Conservation (phyloP, 2,888 invertebrate genomes). For the Lasioglossum oenotherae region DNA sequence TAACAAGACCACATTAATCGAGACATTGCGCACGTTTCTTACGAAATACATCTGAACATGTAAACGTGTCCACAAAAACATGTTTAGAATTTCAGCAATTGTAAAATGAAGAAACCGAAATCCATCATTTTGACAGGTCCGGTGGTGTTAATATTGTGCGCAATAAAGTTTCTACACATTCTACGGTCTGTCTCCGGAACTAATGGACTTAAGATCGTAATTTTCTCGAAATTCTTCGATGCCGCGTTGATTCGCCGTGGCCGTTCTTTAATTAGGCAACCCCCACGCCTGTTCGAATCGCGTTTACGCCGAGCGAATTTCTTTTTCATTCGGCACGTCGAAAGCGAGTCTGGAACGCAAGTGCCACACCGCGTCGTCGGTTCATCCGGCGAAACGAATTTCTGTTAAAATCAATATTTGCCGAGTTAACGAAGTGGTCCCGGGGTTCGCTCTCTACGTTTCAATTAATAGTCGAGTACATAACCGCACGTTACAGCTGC, state of each 20-base stretch:
- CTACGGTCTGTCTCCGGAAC: neutral
- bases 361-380: neutral
- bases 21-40: too few relatives aligned
- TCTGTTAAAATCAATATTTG: constrained; percentile 6
- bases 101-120: neutral
- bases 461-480: neutral
- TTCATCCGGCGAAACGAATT: neutral
- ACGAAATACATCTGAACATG: neutral
- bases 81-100: neutral
- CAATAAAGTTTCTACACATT: neutral
- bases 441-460: neutral
- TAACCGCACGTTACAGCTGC: neutral
- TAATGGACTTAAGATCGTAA: neutral
- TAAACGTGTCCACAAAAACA: neutral
- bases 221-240: neutral
- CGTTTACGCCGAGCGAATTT: neutral
- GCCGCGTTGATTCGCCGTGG: neutral
- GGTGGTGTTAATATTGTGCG: neutral
- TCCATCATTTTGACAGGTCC: neutral
- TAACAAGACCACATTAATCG: too few relatives aligned
- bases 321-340: neutral
- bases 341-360: neutral
- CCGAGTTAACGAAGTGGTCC: constrained; percentile 15
- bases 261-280: neutral
- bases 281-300: neutral